phyloP scores from a whole-genome alignment of 2,113 vertebrate genomes.

The Neomonachus schauinslandi region DNA sequence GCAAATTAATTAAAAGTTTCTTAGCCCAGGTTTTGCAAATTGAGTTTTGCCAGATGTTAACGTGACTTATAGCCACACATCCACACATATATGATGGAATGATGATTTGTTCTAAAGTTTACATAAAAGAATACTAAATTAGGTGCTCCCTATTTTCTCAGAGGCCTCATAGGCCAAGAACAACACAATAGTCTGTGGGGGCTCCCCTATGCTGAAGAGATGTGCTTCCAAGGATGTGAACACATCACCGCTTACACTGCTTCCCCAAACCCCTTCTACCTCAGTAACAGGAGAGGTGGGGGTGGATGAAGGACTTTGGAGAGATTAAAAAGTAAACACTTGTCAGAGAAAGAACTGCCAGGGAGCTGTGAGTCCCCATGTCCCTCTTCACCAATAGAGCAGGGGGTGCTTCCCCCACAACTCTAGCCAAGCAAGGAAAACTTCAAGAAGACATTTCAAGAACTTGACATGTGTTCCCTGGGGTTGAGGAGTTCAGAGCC shows the following conservation, averaged over 20 bases:
- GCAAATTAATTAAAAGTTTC: constrained; percentile 20
- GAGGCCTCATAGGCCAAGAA: not conserved
- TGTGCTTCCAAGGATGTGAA: not conserved
- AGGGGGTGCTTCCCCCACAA: not conserved
- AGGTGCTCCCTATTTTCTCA: not conserved
- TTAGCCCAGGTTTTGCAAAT: constrained; percentile 8
- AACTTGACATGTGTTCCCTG: not conserved
- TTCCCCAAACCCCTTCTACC: not conserved
- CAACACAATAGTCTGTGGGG: not conserved
- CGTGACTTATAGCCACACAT: not conserved
- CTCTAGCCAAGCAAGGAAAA: not conserved
- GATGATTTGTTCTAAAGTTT: not conserved
- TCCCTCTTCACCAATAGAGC: not conserved
- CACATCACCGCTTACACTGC: not conserved
- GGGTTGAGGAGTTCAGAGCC: not conserved
- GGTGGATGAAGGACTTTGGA: not conserved
- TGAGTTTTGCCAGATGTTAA: constrained; percentile 1
- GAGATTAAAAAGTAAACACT: not conserved
- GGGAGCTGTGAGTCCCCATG: not conserved
- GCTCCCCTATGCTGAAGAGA: not conserved
- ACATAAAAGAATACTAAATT: not conserved
- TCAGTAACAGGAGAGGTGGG: not conserved
- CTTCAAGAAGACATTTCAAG: not conserved
- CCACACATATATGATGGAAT: not conserved
- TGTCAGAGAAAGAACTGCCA: not conserved